A percentile compares a stretch with the other conserved stretches of the same genome.
Evolutionary conservation across 2,113 vertebrate species (phyloP).

Genomic region (Melanerpes formicivorus): DNA sequence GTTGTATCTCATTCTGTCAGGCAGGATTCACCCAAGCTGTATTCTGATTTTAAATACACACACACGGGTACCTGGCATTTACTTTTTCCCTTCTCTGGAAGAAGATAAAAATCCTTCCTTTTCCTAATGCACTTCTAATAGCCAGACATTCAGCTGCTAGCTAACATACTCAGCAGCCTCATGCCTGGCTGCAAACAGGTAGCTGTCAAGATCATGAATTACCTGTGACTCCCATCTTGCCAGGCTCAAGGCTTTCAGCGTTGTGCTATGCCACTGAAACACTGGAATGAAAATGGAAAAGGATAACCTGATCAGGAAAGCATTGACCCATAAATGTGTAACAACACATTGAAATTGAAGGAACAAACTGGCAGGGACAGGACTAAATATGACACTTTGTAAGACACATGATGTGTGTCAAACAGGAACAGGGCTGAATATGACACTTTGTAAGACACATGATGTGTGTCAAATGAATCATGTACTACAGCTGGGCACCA

Average conservation of each 20-base stretch:
- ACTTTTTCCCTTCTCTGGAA: background rate
- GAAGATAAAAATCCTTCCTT: background rate
- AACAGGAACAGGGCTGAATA: background rate
- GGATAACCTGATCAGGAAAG: background rate
- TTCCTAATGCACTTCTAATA: background rate
- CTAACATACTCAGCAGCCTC: background rate
- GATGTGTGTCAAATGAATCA: background rate
- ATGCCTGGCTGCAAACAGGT: background rate
- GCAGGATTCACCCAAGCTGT: background rate
- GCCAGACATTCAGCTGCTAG: background rate
- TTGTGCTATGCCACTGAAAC: background rate
- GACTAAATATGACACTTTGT: background rate
- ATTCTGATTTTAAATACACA: background rate
- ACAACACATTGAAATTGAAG: background rate
- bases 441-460: background rate
- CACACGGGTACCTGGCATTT: background rate
- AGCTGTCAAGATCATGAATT: background rate
- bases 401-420: background rate
- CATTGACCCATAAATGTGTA: background rate
- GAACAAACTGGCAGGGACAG: background rate
- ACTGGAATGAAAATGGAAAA: slow-evolving; percentile 2
- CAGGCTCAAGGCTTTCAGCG: background rate
- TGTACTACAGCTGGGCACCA: background rate
- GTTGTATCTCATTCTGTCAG: background rate
- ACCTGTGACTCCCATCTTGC: background rate